Conservation (phyloP, 2,797 vertebrate species). For the Tamandua tetradactyla region DNA sequence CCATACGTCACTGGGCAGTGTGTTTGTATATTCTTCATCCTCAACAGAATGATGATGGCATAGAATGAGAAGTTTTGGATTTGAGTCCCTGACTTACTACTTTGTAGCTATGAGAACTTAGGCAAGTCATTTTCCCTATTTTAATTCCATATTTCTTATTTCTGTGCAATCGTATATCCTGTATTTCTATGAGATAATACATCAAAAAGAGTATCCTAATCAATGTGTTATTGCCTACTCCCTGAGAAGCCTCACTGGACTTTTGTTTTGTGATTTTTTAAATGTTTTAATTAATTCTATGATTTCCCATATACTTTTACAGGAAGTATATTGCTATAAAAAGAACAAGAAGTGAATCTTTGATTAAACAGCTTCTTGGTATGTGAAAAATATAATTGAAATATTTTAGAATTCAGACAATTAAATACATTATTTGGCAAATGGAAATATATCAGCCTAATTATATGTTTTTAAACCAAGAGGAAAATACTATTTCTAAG, state of each 20-base stretch:
- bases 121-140: background rate
- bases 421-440: background rate
- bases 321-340: background rate
- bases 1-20: background rate
- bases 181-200: background rate
- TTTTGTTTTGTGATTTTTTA: background rate
- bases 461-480: background rate
- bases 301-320: background rate
- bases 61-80: background rate
- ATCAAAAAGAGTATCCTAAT: background rate
- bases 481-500: background rate
- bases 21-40: background rate
- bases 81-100: background rate
- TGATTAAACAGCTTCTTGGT: background rate
- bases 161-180: background rate
- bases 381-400: background rate
- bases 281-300: constrained; percentile 5
- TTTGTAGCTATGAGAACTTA: background rate
- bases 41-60: background rate
- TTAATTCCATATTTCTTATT: background rate
- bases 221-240: background rate
- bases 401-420: background rate
- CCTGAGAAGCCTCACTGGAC: background rate
- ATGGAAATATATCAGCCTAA: background rate
- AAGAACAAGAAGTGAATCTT: background rate